Conservation (phyloP, 2,113 vertebrate genomes). For the Periophthalmus modestus region DNA sequence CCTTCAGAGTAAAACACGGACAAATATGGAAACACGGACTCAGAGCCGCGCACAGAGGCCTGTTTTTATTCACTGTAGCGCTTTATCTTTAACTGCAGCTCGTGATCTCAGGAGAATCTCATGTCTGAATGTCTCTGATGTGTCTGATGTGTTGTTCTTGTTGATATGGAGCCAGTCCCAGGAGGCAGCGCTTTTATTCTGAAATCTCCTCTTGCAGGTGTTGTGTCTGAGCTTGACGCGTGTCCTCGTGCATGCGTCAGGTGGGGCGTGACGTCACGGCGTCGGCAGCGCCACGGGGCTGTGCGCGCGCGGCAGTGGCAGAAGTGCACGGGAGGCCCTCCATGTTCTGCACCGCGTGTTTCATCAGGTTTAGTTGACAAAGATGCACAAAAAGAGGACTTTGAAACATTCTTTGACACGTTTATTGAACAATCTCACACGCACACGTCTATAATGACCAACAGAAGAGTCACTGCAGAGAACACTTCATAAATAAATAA, state of each 20-base stretch:
- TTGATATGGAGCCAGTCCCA: neutral
- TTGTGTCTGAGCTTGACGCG: constrained; percentile 5
- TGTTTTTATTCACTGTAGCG: no score
- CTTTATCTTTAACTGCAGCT: no score
- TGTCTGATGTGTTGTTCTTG: no score
- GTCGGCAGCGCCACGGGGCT: constrained; percentile 46
- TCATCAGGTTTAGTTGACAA: constrained; percentile 21
- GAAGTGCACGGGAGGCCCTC: constrained; percentile 33
- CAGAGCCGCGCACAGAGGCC: no score
- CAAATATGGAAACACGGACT: neutral
- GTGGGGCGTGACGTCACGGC: constrained; percentile 67
- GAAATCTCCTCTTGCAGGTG: neutral
- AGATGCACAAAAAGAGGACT: neutral
- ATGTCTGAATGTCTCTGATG: no score
- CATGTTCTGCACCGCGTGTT: constrained; percentile 41
- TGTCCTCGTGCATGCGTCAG: constrained; percentile 46
- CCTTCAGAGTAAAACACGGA: constrained; percentile 58
- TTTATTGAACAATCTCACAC: constrained; percentile 73
- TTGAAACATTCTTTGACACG: constrained; percentile 39
- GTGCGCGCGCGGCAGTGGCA: constrained; percentile 38
- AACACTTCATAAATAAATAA: constrained; percentile 57
- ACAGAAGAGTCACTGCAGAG: constrained; percentile 67
- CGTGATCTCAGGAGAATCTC: no score
- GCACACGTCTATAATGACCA: constrained; percentile 64
- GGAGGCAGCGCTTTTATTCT: neutral